Percentiles rank a stretch among this genome's conserved stretches.
phyloP scores from a whole-genome alignment of 2,797 vertebrate species.

The Capromys pilorides region DNA sequence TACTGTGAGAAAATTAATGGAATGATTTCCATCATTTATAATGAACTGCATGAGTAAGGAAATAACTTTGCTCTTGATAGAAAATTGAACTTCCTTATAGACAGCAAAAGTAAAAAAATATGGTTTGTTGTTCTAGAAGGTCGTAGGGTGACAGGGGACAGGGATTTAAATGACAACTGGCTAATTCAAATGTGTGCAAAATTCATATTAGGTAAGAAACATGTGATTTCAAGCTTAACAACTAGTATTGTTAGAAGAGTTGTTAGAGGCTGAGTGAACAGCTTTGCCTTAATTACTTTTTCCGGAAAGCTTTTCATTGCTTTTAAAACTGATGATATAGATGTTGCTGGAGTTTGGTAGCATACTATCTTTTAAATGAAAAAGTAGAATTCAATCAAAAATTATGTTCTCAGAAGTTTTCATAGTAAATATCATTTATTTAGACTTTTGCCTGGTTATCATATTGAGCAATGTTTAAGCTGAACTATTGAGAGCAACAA shows the following conservation, averaged over 20 bases:
- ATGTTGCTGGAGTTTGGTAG: neutral
- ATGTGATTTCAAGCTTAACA: constrained; percentile 34
- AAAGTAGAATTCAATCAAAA: constrained; percentile 39
- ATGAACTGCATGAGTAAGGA: constrained; percentile 28
- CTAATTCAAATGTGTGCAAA: constrained; percentile 58
- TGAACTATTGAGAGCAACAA: neutral
- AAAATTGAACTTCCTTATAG: constrained; percentile 45
- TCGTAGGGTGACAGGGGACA: neutral
- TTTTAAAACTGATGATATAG: constrained; percentile 42
- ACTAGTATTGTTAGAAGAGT: neutral
- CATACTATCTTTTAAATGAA: constrained; percentile 19
- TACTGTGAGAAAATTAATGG: neutral
- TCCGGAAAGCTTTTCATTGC: neutral
- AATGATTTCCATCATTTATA: constrained; percentile 50
- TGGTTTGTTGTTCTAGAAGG: constrained; percentile 54
- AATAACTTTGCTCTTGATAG: constrained; percentile 41
- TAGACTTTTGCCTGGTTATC: constrained; percentile 25
- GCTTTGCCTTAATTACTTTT: constrained; percentile 29
- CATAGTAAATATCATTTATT: constrained; percentile 33
- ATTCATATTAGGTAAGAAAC: constrained; percentile 52
- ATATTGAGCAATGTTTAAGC: constrained; percentile 1
- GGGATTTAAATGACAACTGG: constrained; percentile 34
- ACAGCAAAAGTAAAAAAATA: constrained; percentile 60
- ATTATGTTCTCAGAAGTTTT: constrained; percentile 47
- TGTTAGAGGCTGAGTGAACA: neutral